Conservation (phyloP, 2,797 vertebrate genomes). For the Macrochelys suwanniensis region DNA sequence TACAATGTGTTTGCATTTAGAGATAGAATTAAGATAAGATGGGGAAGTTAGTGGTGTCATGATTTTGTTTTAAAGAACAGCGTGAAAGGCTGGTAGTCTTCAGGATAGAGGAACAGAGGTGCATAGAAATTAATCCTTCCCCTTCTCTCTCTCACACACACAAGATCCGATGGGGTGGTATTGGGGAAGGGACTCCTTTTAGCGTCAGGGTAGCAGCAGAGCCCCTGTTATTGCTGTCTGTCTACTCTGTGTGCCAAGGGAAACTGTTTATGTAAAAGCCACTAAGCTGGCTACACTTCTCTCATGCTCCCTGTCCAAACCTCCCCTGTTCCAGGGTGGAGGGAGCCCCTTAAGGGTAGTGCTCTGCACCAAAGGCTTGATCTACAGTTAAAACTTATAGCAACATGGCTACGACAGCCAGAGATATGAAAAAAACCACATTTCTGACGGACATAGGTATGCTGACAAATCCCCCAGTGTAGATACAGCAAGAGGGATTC, state of each 20-base stretch:
- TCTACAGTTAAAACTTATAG: neutral
- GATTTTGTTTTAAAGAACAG: neutral
- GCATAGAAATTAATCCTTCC: too few species aligned
- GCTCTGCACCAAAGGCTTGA: neutral
- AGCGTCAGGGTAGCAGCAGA: too few species aligned
- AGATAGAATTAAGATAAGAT: neutral
- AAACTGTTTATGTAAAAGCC: too few species aligned
- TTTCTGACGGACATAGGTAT: neutral
- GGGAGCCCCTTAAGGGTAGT: neutral
- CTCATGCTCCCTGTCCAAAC: neutral
- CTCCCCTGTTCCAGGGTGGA: neutral
- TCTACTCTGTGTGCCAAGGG: too few species aligned
- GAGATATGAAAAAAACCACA: neutral
- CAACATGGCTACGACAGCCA: neutral
- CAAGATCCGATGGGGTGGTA: too few species aligned
- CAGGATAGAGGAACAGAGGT: too few species aligned
- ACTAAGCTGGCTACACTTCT: neutral
- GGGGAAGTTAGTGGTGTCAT: neutral
- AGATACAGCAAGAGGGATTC: too few species aligned
- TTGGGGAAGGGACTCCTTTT: too few species aligned
- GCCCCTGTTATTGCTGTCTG: too few species aligned
- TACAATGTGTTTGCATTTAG: neutral
- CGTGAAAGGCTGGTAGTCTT: neutral
- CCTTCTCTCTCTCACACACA: too few species aligned
- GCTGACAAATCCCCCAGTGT: neutral